Percentiles rank a stretch among this genome's conserved stretches.
These are phyloP conservation scores for Gambusia yucatana DNA, from an alignment of 2,797 vertebrate genomes.

Conservation along the genomic window DNA sequence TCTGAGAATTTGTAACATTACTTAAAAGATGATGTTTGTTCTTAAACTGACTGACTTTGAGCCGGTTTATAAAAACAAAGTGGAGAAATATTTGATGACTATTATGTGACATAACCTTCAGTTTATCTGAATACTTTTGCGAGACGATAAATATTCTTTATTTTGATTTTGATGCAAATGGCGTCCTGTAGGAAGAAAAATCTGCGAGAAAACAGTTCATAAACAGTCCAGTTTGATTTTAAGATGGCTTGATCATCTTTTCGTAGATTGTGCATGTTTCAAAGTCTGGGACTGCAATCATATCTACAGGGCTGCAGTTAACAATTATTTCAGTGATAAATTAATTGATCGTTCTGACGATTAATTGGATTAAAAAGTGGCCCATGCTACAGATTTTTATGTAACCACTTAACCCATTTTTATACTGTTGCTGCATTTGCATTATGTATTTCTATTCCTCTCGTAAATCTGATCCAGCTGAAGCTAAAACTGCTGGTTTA, in stretches of 20 bases:
- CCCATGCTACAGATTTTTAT: no score
- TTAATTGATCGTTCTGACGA: no score
- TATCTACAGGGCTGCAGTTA: not conserved
- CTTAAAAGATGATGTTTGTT: not conserved
- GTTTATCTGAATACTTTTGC: not conserved
- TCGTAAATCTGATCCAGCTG: no score
- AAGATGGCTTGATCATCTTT: not conserved
- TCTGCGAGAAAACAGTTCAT: not conserved
- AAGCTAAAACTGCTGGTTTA: no score
- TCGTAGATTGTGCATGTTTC: not conserved
- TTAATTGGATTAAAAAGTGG: no score
- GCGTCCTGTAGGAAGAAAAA: not conserved
- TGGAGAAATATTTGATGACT: not conserved
- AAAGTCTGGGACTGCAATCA: not conserved
- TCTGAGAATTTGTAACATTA: not conserved
- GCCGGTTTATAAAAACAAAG: no score
- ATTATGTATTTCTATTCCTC: no score
- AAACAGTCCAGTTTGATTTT: not conserved
- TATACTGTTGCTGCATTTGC: no score
- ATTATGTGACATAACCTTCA: not conserved
- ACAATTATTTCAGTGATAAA: no score
- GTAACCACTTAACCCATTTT: no score
- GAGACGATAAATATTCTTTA: not conserved
- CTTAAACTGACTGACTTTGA: no score
- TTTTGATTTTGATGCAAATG: not conserved